Evolutionary conservation across 2,797 vertebrate species (phyloP).

Genomic region (Peromyscus eremicus): DNA sequence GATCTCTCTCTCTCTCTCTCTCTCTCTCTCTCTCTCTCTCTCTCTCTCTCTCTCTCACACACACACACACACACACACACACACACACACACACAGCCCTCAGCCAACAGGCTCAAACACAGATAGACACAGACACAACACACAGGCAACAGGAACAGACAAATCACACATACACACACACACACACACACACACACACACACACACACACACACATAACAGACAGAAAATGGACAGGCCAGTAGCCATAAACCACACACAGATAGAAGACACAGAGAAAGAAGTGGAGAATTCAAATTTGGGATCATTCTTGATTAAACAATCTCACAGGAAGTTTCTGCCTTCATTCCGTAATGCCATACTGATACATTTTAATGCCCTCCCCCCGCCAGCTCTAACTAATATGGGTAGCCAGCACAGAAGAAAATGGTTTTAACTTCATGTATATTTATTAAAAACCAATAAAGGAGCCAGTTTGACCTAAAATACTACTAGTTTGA

Average conservation of each 20-base stretch:
- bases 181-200: too few relatives aligned
- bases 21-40: too few relatives aligned
- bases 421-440: constrained; percentile 50
- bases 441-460: constrained; percentile 34
- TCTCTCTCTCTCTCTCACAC: too few relatives aligned
- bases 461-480: not conserved
- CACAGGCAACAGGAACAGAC: not conserved
- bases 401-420: not conserved
- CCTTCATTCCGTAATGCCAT: not conserved
- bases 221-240: not conserved
- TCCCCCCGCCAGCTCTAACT: not conserved
- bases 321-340: not conserved
- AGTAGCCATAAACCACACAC: not conserved
- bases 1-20: too few relatives aligned
- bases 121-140: not conserved
- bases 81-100: not conserved
- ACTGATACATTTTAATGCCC: not conserved
- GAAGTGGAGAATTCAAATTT: not conserved
- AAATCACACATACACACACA: too few relatives aligned
- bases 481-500: not conserved
- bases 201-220: too few relatives aligned
- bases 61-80: not conserved
- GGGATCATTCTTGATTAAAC: not conserved
- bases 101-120: not conserved
- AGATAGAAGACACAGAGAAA: not conserved